Evolutionary conservation across 92 coral and sea anemone genomes (phyloP), one percentile per base, ranked within the genome.

Genomic region (Galaxea fascicularis): DNA sequence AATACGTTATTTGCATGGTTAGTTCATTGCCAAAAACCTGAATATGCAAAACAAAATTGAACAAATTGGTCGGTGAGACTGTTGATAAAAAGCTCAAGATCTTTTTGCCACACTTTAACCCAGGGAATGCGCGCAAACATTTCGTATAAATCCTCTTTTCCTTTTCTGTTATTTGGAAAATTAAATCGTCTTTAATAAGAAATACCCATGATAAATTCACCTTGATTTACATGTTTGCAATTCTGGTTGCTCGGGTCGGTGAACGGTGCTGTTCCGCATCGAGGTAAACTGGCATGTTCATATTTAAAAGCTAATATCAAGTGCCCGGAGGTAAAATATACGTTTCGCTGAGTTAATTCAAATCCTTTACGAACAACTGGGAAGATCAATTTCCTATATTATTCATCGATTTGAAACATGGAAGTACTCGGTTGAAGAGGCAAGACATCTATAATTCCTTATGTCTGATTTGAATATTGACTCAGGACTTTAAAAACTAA

Each of bases 401-500:
- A 66, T 67, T 49, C 84, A 67, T 79, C 75, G 65, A 66, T 79
- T 47, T 65, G 52, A 49, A 66, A 79, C 73, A 16, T 10, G 28
- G 46, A 66, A 22, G 51, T 65, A 65, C 74, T 65, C 51, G 14
- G 64, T 67, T 71, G 77, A 82, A 71, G 78, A 41, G 79, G 78
- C 70, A 35, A 71, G 26, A 56, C 74, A 56, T 31, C 70, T 46
- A 15, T 70, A 66, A 82, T 56, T 71, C 78, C 25, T 62, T 82
- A 70, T 62, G 77, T 44, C 29, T 53, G 78, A 45, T 71, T 17
- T 45, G 15, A 44, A 70, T 82, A 82, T 70, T 82, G 86, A 71
- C 78, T 44, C 70, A 82, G 86, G 77, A 45, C 78, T 82, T 82
- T 45, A 72, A 17, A 82, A 82, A 44, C 86, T 47, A 82, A 82